phyloP scores from a whole-genome alignment of 2,888 invertebrate genomes.

The Perithous albicinctus region DNA sequence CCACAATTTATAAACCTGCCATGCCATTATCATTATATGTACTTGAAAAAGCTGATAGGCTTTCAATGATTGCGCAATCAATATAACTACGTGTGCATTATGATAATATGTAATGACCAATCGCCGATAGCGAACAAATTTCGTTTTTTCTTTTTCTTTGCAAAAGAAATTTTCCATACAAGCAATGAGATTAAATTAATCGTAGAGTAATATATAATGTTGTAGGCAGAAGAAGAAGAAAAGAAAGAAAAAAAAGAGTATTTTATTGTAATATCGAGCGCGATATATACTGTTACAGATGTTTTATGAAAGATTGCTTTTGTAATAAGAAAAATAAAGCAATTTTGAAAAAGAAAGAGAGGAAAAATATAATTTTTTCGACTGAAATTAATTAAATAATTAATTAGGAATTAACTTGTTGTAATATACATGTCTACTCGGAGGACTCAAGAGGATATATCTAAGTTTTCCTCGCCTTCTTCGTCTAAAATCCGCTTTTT shows the following conservation, averaged over 20 bases:
- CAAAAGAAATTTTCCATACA: slow-evolving; percentile 47
- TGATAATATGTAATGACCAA: slow-evolving; percentile 15
- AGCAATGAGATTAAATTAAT: slow-evolving; percentile 56
- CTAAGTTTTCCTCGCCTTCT: too few relatives aligned
- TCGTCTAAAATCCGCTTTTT: too few relatives aligned
- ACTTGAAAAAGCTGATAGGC: slow-evolving; percentile 18
- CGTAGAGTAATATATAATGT: slow-evolving; percentile 50
- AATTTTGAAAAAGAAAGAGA: background rate
- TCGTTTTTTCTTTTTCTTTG: slow-evolving; percentile 39
- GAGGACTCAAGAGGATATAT: too few relatives aligned
- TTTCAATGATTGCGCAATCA: slow-evolving; percentile 6
- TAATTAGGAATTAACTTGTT: too few relatives aligned
- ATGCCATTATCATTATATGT: slow-evolving; percentile 19
- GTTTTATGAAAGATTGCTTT: slow-evolving; percentile 8
- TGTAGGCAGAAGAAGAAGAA: slow-evolving; percentile 20
- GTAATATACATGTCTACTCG: too few relatives aligned
- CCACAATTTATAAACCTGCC: slow-evolving; percentile 28
- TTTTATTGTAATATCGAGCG: slow-evolving; percentile 43
- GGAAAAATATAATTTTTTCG: background rate
- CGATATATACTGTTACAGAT: slow-evolving; percentile 9
- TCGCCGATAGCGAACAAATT: slow-evolving; percentile 46
- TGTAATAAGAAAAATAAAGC: slow-evolving; percentile 32
- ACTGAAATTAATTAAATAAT: too few relatives aligned
- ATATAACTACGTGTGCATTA: background rate
- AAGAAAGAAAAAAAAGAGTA: too few relatives aligned